Evolutionary conservation across 2,888 invertebrate genomes (phyloP), one percentile per base, ranked within the genome.

Genomic region (Taphrorychus bicolor): DNA sequence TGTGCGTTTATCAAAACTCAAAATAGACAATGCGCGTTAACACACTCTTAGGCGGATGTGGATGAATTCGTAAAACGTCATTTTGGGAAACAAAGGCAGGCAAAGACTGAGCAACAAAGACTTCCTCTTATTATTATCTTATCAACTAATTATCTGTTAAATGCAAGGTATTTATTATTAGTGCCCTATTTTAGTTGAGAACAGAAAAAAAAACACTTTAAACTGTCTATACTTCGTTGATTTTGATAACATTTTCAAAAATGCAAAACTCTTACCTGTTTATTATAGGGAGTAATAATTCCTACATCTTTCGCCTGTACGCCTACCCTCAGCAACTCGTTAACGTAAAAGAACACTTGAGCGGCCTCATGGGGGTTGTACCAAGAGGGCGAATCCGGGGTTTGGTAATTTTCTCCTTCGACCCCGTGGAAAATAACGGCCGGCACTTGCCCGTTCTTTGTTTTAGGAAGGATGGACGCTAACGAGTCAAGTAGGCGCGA

Each of bases 261-360:
- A 3, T 32, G 3, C 32, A 9, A 1, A 32, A 32, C 7, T 32
- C 11, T 3, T 80, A 94, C 95, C 88, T 98, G 98, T 80, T 94
- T 94, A 69, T 91, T 83, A 78, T 98, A 98, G 0, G 97, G 97
- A 11, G 97, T 92, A 69, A 98, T 93, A 63, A 98, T 89, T 2
- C 97, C 98, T 76, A 98, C 88, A 73, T 94, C 91, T 57, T 87
- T 85, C 0, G 87, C 82, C 0, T 77, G 78, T n/a, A 94, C 76
- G 19, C 88, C 88, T 57, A 84, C 83, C 68, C 88, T 86, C 72
- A 91, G 91, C 1, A 96, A 81, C 73, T 88, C 84, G 72, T 87
- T 83, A 9, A 91, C 78, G 76, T 91, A 91, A 59, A 84, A 82
- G 70, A 89, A 85, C 0, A 89, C 87, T 78, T 85, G 85, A 0